A percentile compares a stretch with the other conserved stretches of the same genome.
phyloP scores from a whole-genome alignment of 2,888 invertebrate genomes.

The Drosophila maculinotata region DNA sequence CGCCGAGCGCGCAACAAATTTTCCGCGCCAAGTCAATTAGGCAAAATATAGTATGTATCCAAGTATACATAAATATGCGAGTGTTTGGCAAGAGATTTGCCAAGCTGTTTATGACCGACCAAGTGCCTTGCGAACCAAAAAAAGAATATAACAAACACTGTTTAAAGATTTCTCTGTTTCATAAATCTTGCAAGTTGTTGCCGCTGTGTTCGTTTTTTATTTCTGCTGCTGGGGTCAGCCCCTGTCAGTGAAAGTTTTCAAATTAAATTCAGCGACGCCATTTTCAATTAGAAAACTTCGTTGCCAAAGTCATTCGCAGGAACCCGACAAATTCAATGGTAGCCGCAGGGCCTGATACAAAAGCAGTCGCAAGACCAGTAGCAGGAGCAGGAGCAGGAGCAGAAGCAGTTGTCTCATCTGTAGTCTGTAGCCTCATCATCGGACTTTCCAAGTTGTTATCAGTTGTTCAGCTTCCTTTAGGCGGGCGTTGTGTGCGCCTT shows the following conservation, averaged over 20 bases:
- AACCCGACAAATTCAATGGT: conserved; percentile 41
- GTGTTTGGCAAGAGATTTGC: conserved; percentile 26
- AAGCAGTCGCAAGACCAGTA: neutral
- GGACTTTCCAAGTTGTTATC: conserved; percentile 50
- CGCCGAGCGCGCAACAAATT: conserved; percentile 66
- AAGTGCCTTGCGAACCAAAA: conserved; percentile 6
- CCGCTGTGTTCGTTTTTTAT: conserved; percentile 21
- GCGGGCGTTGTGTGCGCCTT: conserved; percentile 37
- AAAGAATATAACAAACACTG: neutral
- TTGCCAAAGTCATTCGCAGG: conserved; percentile 61
- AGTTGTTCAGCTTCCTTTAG: conserved; percentile 26
- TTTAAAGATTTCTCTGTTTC: conserved; percentile 16
- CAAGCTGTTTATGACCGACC: conserved; percentile 47
- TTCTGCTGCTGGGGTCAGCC: conserved; percentile 49
- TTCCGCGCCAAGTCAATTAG: conserved; percentile 68
- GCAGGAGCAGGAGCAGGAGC: neutral
- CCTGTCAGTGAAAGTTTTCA: conserved; percentile 79
- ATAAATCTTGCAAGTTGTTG: conserved; percentile 63
- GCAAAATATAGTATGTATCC: conserved; percentile 45
- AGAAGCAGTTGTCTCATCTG: conserved; percentile 19
- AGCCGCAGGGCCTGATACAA: conserved; percentile 24
- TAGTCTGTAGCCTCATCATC: conserved; percentile 66
- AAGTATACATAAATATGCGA: conserved; percentile 29
- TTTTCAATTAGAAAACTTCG: conserved; percentile 79
- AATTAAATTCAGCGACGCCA: conserved; percentile 80